Percentiles rank a stretch among this genome's conserved stretches.
Evolutionary conservation across 1,140 invertebrate species (phyloP).

Genomic region (Trypoxylus dichotomus): DNA sequence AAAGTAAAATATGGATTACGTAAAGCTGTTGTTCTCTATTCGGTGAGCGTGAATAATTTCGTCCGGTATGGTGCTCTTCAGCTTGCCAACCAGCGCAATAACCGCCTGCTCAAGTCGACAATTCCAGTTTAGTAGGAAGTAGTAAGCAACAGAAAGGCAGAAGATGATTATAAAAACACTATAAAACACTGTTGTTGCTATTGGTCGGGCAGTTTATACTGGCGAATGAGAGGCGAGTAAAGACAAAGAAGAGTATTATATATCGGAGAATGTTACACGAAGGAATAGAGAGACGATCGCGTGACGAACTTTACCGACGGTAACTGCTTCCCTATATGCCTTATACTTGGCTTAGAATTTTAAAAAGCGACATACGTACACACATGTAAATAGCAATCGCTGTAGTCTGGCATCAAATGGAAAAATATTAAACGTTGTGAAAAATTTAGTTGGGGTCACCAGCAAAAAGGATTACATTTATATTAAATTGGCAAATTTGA

Average conservation of each 20-base stretch:
- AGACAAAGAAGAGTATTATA: not conserved
- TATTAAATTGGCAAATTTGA: too few relatives aligned
- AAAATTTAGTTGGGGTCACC: too few relatives aligned
- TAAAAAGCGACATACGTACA: not conserved
- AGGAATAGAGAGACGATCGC: not conserved
- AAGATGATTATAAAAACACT: conserved; percentile 3
- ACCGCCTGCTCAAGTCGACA: not conserved
- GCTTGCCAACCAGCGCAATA: not conserved
- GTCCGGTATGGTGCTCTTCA: not conserved
- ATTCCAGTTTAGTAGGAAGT: conserved; percentile 6
- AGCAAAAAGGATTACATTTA: too few relatives aligned
- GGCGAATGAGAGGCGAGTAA: not conserved
- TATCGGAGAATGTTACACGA: not conserved
- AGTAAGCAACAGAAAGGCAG: conserved; percentile 1
- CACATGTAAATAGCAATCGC: too few relatives aligned
- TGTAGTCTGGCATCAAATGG: too few relatives aligned
- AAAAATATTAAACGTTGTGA: too few relatives aligned
- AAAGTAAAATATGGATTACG: not conserved
- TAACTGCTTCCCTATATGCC: not conserved
- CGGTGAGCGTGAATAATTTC: not conserved
- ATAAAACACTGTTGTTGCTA: not conserved
- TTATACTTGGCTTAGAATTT: not conserved
- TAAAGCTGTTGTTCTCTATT: not conserved
- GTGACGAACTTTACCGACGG: not conserved
- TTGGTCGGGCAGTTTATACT: not conserved